Conservation (phyloP, 1,140 invertebrate species). For the Drosophila ogumai region DNA sequence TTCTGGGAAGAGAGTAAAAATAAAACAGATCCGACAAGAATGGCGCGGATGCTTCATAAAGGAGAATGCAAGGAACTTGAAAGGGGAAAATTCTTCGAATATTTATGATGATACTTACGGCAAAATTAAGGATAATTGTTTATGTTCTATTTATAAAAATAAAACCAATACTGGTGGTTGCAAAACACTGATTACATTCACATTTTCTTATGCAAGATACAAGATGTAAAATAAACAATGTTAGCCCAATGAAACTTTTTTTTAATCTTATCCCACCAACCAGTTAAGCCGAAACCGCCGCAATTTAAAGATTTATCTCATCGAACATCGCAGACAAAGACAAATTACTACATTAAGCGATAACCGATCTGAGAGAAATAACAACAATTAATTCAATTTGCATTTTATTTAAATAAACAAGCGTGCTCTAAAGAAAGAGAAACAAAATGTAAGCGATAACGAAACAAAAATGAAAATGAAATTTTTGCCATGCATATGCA, state of each 20-base stretch:
- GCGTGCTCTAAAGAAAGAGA: slow-evolving; percentile 16
- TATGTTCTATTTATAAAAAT: neutral
- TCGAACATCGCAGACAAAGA: slow-evolving; percentile 59
- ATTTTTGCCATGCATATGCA: slow-evolving; percentile 71
- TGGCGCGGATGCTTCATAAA: neutral
- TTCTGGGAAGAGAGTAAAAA: slow-evolving; percentile 31
- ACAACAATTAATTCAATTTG: slow-evolving; percentile 80
- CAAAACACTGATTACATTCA: too few relatives aligned
- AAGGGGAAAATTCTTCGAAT: slow-evolving; percentile 7
- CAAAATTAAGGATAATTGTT: neutral
- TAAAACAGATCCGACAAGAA: slow-evolving; percentile 18
- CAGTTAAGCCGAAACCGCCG: slow-evolving; percentile 26
- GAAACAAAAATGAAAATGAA: slow-evolving; percentile 44
- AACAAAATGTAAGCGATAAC: slow-evolving; percentile 21
- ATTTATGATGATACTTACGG: slow-evolving; percentile 8
- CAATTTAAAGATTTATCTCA: slow-evolving; percentile 57
- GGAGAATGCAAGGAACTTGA: neutral
- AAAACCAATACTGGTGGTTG: neutral
- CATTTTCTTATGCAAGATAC: too few relatives aligned
- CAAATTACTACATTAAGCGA: slow-evolving; percentile 77
- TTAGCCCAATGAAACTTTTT: too few relatives aligned
- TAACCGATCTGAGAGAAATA: slow-evolving; percentile 72
- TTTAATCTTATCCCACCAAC: neutral
- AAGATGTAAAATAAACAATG: neutral
- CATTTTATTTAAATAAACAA: slow-evolving; percentile 72